phyloP scores from a whole-genome alignment of 2,113 vertebrate genomes.

The Sorex araneus region DNA sequence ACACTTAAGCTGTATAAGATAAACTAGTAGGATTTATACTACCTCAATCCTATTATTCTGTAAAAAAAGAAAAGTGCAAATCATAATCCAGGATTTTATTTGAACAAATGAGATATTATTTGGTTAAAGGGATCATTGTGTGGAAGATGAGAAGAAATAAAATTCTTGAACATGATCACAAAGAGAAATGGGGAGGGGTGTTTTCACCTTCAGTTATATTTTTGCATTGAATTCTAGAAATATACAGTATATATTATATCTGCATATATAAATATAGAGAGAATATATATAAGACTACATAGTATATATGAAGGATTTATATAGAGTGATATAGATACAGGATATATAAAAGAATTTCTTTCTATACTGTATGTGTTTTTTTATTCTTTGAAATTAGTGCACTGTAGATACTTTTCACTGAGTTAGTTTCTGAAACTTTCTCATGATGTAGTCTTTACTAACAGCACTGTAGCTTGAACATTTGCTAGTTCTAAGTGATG shows the following conservation, averaged over 20 bases:
- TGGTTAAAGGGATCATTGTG: conserved; percentile 20
- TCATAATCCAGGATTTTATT: conserved; percentile 57
- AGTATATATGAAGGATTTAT: too few relatives aligned
- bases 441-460: conserved; percentile 35
- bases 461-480: not conserved
- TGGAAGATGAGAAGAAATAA: not conserved
- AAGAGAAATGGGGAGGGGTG: too few relatives aligned
- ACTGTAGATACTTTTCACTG: not conserved
- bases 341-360: too few relatives aligned
- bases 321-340: too few relatives aligned
- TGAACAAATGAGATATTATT: conserved; percentile 52
- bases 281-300: too few relatives aligned
- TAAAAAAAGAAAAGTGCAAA: conserved; percentile 58
- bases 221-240: not conserved
- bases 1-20: not conserved
- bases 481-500: not conserved
- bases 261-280: too few relatives aligned
- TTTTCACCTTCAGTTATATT: not conserved
- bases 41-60: conserved; percentile 32
- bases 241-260: too few relatives aligned
- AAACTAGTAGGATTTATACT: conserved; percentile 51
- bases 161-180: not conserved
- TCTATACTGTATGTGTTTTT: not conserved
- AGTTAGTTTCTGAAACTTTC: conserved; percentile 7
- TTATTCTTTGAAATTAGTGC: conserved; percentile 38